Evolutionary conservation across 2,888 invertebrate genomes (phyloP).

Genomic region (Cacoxenus indagator): DNA sequence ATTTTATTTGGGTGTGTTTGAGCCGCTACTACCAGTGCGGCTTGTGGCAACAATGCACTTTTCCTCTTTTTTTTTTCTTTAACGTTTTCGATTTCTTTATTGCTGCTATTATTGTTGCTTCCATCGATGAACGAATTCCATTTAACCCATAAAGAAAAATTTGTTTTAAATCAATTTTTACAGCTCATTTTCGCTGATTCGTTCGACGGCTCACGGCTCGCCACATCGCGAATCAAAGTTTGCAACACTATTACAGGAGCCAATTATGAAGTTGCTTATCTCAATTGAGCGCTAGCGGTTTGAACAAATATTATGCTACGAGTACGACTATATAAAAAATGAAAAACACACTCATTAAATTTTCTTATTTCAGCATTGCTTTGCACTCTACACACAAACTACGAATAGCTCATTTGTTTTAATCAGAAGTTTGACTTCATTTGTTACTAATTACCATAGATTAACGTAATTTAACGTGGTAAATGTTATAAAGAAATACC

Average conservation of each 20-base stretch:
- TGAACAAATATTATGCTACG: neutral
- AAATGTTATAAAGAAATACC: too few relatives aligned
- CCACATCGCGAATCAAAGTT: too few relatives aligned
- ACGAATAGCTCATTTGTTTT: too few relatives aligned
- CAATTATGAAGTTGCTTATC: constrained; percentile 24
- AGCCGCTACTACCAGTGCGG: too few relatives aligned
- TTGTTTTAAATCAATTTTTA: constrained; percentile 29
- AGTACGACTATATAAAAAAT: neutral
- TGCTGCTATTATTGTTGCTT: constrained; percentile 22
- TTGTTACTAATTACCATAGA: too few relatives aligned
- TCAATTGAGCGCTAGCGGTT: neutral
- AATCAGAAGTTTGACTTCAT: too few relatives aligned
- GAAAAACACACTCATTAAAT: neutral
- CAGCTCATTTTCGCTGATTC: constrained; percentile 16
- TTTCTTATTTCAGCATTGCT: neutral
- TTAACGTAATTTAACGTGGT: too few relatives aligned
- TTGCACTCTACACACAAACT: neutral
- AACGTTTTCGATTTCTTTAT: too few relatives aligned
- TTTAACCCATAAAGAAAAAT: constrained; percentile 29
- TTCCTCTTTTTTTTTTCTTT: too few relatives aligned
- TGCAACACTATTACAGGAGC: constrained; percentile 28
- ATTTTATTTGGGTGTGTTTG: constrained; percentile 44
- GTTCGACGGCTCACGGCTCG: too few relatives aligned
- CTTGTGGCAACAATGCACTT: constrained; percentile 8
- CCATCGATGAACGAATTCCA: constrained; percentile 23